Evolutionary conservation across 2,113 vertebrate species (phyloP).

Genomic region (Tychaedon coryphoeus): DNA sequence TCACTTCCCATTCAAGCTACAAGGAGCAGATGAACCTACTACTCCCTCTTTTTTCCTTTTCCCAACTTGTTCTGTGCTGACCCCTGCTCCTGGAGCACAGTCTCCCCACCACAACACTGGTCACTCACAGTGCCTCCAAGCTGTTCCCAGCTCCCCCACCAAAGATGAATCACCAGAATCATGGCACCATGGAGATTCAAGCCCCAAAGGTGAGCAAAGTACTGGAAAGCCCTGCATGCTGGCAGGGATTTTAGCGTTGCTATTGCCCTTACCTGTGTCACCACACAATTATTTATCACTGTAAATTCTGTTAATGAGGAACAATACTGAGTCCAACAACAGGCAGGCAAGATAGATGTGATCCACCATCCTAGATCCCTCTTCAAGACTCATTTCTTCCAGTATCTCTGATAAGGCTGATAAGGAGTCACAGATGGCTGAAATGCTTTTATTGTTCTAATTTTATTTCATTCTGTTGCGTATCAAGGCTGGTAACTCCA

Average conservation of each 20-base stretch:
- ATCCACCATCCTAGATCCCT: neutral
- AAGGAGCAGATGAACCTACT: neutral
- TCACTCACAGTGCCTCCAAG: neutral
- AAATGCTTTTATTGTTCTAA: neutral
- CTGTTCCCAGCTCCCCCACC: neutral
- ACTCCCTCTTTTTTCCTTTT: neutral
- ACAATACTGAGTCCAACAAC: neutral
- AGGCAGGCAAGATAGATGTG: neutral
- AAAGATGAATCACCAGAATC: neutral
- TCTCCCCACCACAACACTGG: neutral
- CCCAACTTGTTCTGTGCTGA: neutral
- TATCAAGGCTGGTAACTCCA: neutral
- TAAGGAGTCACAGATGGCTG: accelerated
- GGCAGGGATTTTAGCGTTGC: neutral
- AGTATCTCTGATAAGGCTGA: neutral
- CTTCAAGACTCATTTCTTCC: neutral
- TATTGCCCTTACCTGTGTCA: neutral
- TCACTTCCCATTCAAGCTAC: neutral
- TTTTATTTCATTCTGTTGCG: neutral
- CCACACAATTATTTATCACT: neutral
- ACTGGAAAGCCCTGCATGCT: neutral
- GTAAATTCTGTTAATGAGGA: neutral
- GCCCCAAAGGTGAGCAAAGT: neutral
- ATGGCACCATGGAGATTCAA: neutral
- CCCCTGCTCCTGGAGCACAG: neutral